These are phyloP conservation scores for Chionoecetes opilio DNA, from an alignment of 1,140 invertebrate species.

Conservation along the genomic window DNA sequence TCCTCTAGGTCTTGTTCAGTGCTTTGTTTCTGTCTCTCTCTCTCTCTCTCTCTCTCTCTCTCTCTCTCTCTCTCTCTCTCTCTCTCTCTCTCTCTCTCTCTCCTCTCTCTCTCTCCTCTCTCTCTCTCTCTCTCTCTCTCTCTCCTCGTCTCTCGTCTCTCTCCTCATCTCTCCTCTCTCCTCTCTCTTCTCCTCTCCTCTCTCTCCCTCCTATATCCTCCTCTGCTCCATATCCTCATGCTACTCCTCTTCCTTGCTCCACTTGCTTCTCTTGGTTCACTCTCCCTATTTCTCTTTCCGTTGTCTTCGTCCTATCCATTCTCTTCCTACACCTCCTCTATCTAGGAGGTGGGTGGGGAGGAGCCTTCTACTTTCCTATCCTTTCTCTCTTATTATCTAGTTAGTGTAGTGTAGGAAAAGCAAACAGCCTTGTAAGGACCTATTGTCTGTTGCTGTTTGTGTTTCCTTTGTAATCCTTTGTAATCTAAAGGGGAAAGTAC, in stretches of 20 bases:
- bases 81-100: not conserved
- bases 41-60: constrained; percentile 50
- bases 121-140: constrained; percentile 30
- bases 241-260: not conserved
- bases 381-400: too few relatives aligned
- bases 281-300: not conserved
- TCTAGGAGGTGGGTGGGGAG: too few relatives aligned
- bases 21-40: not conserved
- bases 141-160: not conserved
- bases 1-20: not conserved
- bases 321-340: not conserved
- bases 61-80: constrained; percentile 58
- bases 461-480: too few relatives aligned
- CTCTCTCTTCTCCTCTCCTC: not conserved
- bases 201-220: not conserved
- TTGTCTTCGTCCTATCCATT: not conserved
- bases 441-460: too few relatives aligned
- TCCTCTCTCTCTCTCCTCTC: not conserved
- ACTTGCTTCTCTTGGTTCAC: not conserved
- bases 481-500: too few relatives aligned
- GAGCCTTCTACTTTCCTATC: too few relatives aligned
- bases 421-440: too few relatives aligned
- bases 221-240: too few relatives aligned
- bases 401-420: too few relatives aligned
- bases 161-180: not conserved